phyloP scores from a whole-genome alignment of 2,797 vertebrate genomes.

The Cheirogaleus major region DNA sequence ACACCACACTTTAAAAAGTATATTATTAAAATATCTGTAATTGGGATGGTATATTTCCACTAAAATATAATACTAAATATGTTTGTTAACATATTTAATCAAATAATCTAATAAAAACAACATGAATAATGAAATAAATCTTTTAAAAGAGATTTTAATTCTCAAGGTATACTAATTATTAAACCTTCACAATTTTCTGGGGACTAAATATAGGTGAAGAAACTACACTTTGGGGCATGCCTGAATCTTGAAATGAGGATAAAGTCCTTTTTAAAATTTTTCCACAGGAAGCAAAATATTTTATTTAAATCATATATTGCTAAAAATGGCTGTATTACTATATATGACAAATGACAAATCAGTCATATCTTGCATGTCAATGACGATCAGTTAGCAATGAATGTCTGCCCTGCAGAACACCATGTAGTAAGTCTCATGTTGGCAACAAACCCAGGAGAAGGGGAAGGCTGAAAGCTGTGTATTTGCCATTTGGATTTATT shows the following conservation, averaged over 20 bases:
- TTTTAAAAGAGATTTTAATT: not conserved
- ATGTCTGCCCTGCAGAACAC: rapidly evolving
- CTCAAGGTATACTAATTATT: not conserved
- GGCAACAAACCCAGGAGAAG: not conserved
- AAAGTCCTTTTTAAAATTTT: not conserved
- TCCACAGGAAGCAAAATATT: not conserved
- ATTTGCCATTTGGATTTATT: not conserved
- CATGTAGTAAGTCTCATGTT: not conserved
- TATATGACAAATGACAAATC: not conserved
- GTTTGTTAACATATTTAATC: not conserved
- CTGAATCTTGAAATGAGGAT: not conserved
- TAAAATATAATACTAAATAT: not conserved
- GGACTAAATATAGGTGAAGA: not conserved
- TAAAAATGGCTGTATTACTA: not conserved
- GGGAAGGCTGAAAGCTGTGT: not conserved
- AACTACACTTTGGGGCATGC: not conserved
- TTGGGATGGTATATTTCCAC: not conserved
- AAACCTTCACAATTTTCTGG: not conserved
- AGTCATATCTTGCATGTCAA: not conserved
- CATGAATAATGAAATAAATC: not conserved
- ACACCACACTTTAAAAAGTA: not conserved
- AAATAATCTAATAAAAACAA: not conserved
- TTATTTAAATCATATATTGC: not conserved
- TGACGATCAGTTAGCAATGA: not conserved
- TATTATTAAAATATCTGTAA: not conserved